phyloP scores from a whole-genome alignment of 2,888 invertebrate species.

The Pimpla rufipes region DNA sequence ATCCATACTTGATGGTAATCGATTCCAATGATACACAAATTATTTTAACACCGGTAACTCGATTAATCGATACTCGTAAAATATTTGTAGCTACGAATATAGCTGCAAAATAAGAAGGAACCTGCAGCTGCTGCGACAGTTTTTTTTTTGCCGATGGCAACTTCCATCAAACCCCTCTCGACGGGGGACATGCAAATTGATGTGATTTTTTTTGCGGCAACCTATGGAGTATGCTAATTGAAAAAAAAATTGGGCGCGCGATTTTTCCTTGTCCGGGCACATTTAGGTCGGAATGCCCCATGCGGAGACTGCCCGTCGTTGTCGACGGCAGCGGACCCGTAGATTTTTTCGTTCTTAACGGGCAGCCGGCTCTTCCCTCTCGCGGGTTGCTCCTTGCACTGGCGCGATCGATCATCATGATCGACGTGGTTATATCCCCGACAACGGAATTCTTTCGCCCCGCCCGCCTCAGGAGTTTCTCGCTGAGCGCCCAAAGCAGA shows the following conservation, averaged over 20 bases:
- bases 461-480: not conserved
- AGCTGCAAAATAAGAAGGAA: no score
- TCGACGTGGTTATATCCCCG: constrained; percentile 30
- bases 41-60: not conserved
- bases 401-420: constrained; percentile 40
- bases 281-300: not conserved
- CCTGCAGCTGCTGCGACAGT: no score
- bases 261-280: not conserved
- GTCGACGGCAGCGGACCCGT: not conserved
- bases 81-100: not conserved
- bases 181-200: no score
- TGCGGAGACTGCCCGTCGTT: not conserved
- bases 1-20: not conserved
- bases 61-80: not conserved
- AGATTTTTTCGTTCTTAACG: constrained; percentile 14
- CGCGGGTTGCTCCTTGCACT: not conserved
- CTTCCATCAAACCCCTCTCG: no score
- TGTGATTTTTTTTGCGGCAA: no score
- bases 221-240: not conserved
- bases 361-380: not conserved
- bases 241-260: not conserved
- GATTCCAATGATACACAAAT: not conserved
- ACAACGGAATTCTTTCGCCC: constrained; percentile 5
- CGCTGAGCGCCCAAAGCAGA: constrained; percentile 9
- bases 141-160: no score